These are phyloP conservation scores for Embiotoca jacksoni DNA, from an alignment of 2,113 vertebrate genomes.

Conservation along the genomic window DNA sequence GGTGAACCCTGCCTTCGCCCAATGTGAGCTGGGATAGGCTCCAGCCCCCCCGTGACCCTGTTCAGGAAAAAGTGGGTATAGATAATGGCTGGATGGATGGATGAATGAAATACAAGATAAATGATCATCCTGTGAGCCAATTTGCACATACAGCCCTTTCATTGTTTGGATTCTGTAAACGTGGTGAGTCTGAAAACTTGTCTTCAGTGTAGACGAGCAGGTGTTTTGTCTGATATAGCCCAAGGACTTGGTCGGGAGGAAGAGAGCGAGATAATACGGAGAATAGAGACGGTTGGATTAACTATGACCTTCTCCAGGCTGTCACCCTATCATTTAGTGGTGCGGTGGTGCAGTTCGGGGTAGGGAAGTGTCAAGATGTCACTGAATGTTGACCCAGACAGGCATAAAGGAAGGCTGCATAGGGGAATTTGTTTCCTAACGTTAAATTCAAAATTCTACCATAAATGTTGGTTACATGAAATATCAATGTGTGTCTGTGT, in stretches of 20 bases:
- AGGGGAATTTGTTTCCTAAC: neutral
- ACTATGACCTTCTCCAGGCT: conserved; percentile 52
- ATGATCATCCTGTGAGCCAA: neutral
- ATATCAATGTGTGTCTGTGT: neutral
- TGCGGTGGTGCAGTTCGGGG: conserved; percentile 8
- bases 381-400: neutral
- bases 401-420: neutral
- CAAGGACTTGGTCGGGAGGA: conserved; percentile 71
- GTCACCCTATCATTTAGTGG: conserved; percentile 25
- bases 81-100: too few species aligned
- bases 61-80: too few species aligned
- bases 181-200: conserved; percentile 9
- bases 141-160: neutral
- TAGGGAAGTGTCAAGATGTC: conserved; percentile 21
- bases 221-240: conserved; percentile 75
- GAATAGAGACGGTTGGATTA: conserved; percentile 49
- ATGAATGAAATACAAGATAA: too few species aligned
- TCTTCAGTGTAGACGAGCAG: conserved; percentile 34
- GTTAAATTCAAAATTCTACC: neutral
- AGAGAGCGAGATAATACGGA: conserved; percentile 48
- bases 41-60: too few species aligned
- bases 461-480: neutral
- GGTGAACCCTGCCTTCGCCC: too few species aligned
- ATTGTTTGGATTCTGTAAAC: conserved; percentile 25
- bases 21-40: too few species aligned